Percentiles rank a stretch among this genome's conserved stretches.
These are phyloP conservation scores for Agonopterix alstromeriana DNA, from an alignment of 2,888 invertebrate species.

Conservation along the genomic window DNA sequence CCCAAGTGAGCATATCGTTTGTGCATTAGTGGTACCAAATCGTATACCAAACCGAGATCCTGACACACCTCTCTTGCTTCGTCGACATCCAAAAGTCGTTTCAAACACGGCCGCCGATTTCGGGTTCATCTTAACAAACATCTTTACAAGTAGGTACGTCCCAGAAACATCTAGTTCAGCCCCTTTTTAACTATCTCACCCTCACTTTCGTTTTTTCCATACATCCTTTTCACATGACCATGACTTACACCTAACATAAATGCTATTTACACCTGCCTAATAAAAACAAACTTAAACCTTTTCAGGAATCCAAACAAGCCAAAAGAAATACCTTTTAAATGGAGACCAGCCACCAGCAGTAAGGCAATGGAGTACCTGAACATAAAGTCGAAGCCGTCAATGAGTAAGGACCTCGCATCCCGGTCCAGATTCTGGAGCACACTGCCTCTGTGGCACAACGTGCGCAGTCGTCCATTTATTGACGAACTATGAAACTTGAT, in stretches of 20 bases:
- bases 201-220: too few species aligned
- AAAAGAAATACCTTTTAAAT: slow-evolving; percentile 67
- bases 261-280: neutral
- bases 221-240: too few species aligned
- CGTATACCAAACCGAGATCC: too few species aligned
- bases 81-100: too few species aligned
- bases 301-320: slow-evolving; percentile 80
- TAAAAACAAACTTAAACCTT: slow-evolving; percentile 11
- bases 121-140: too few species aligned
- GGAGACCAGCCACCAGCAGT: slow-evolving; percentile 74
- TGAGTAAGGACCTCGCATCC: slow-evolving; percentile 74
- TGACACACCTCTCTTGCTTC: too few species aligned
- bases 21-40: too few species aligned
- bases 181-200: too few species aligned
- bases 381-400: slow-evolving; percentile 56
- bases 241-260: neutral
- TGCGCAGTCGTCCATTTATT: slow-evolving; percentile 26
- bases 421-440: slow-evolving; percentile 80
- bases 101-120: too few species aligned
- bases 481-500: slow-evolving; percentile 60
- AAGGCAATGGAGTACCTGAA: slow-evolving; percentile 75
- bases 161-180: too few species aligned
- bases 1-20: too few species aligned
- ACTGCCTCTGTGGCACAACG: slow-evolving; percentile 65
- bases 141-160: too few species aligned